Evolutionary conservation across 2,888 invertebrate species (phyloP).

Genomic region (Drosophila peninsularis): DNA sequence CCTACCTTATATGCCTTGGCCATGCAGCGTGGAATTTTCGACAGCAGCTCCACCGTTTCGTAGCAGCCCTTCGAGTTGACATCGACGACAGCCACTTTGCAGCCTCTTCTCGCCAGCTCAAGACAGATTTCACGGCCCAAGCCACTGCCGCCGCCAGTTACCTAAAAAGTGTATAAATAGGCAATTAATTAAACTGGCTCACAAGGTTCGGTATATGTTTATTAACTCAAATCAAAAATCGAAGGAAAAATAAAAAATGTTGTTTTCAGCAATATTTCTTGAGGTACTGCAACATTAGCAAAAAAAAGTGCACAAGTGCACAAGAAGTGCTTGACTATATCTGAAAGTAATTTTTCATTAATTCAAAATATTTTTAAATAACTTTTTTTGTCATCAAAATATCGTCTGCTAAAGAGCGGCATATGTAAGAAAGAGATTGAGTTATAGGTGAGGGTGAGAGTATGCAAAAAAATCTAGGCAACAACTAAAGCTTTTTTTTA

Average conservation of each 20-base stretch:
- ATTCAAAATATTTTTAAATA: not conserved
- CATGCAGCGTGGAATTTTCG: conserved; percentile 79
- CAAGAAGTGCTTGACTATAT: not conserved
- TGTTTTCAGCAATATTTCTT: too few species aligned
- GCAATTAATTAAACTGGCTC: conserved; percentile 9
- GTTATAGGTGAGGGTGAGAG: too few species aligned
- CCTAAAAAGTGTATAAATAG: conserved; percentile 63
- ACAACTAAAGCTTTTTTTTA: not conserved
- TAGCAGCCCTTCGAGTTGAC: conserved; percentile 83
- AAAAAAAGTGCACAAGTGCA: not conserved
- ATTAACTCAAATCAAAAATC: too few species aligned
- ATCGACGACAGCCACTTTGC: conserved; percentile 84
- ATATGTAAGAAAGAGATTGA: fast-evolving
- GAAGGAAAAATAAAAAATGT: too few species aligned
- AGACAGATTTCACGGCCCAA: conserved; percentile 85
- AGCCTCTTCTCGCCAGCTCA: conserved; percentile 84
- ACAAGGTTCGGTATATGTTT: too few species aligned
- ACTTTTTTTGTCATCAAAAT: not conserved
- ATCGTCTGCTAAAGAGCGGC: not conserved
- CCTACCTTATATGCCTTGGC: conserved; percentile 83
- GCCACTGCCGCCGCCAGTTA: conserved; percentile 85
- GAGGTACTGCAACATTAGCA: too few species aligned
- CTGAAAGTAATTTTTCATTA: not conserved
- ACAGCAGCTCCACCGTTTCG: conserved; percentile 82
- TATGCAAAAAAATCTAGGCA: not conserved